These are phyloP conservation scores for Falco punctatus DNA, from an alignment of 2,113 vertebrate species.

Conservation along the genomic window DNA sequence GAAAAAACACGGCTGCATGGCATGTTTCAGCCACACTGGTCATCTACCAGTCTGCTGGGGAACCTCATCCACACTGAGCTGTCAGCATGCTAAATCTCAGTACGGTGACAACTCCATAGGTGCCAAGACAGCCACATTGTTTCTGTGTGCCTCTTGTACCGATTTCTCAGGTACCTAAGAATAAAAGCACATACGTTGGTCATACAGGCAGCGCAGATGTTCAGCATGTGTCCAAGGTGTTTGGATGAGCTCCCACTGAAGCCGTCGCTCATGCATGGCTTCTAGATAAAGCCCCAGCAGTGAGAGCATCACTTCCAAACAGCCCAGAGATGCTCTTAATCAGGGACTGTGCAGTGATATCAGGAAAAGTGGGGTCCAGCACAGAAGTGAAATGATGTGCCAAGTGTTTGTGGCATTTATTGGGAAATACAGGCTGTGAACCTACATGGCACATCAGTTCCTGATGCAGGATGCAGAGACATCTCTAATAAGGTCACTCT, in stretches of 20 bases:
- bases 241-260: neutral
- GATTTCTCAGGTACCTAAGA: neutral
- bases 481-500: neutral
- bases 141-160: rapidly evolving
- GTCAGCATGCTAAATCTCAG: neutral
- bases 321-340: neutral
- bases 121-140: neutral
- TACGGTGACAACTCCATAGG: neutral
- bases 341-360: neutral
- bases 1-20: neutral
- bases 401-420: neutral
- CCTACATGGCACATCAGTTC: neutral
- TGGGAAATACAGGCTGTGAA: neutral
- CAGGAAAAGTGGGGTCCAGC: neutral
- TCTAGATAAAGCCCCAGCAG: neutral
- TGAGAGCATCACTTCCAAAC: neutral
- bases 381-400: neutral
- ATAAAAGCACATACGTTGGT: neutral
- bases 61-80: neutral
- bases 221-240: neutral
- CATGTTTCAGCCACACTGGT: neutral
- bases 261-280: rapidly evolving
- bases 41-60: neutral
- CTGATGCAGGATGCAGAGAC: neutral
- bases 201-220: neutral